Evolutionary conservation across 2,888 invertebrate genomes (phyloP).

Genomic region (Nomada lathburiana): DNA sequence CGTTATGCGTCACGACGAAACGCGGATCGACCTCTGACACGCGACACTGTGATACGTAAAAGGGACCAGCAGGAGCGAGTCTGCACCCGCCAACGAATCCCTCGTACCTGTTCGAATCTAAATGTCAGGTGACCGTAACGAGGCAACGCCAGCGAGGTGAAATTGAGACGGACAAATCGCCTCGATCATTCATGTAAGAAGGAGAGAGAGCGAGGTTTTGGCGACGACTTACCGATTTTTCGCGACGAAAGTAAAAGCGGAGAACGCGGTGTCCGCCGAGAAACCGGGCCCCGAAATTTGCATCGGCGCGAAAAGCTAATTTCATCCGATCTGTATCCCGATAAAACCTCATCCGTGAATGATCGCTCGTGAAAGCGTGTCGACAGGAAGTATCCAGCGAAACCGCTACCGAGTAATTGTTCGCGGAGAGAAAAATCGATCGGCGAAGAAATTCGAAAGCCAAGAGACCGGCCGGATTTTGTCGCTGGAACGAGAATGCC

Average conservation of each 20-base stretch:
- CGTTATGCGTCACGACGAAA: conserved; percentile 45
- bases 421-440: conserved; percentile 48
- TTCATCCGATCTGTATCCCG: conserved; percentile 10
- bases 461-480: conserved; percentile 15
- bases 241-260: not conserved
- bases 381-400: conserved; percentile 42
- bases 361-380: conserved; percentile 68
- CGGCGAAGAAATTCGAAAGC: conserved; percentile 62
- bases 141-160: not conserved
- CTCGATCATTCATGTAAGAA: not conserved
- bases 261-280: no score
- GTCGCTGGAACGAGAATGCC: conserved; percentile 9
- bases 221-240: no score
- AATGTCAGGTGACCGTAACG: not conserved
- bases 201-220: not conserved
- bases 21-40: conserved; percentile 49
- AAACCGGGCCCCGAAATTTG: not conserved
- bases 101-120: not conserved
- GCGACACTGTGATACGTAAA: conserved; percentile 39
- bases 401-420: conserved; percentile 36
- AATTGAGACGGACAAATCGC: not conserved
- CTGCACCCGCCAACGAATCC: not conserved
- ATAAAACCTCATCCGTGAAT: conserved; percentile 51
- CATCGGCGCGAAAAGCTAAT: not conserved
- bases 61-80: not conserved